A percentile compares a stretch with the other conserved stretches of the same genome.
These are phyloP conservation scores for Saccostrea glomerata DNA, from an alignment of 1,140 invertebrate species.

Conservation along the genomic window DNA sequence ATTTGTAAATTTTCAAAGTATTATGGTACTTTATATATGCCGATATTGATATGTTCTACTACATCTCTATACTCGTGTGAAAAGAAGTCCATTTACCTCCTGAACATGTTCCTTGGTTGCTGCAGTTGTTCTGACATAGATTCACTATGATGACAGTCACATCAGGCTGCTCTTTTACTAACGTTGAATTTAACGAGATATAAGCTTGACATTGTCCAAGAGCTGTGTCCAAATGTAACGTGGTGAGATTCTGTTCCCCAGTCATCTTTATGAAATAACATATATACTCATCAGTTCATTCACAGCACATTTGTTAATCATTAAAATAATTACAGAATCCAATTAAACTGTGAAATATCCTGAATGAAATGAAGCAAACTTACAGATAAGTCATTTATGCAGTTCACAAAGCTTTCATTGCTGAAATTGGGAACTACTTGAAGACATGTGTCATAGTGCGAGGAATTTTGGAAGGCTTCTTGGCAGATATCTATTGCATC, in stretches of 20 bases:
- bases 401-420: neutral
- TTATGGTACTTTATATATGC: neutral
- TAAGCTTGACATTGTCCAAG: neutral
- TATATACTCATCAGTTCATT: neutral
- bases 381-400: neutral
- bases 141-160: neutral
- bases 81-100: neutral
- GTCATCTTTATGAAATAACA: neutral
- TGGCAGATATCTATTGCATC: neutral
- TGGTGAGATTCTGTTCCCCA: neutral
- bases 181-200: neutral
- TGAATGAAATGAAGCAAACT: neutral
- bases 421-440: neutral
- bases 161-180: neutral
- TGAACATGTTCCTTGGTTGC: neutral
- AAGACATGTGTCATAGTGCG: neutral
- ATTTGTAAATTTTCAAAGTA: neutral
- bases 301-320: neutral
- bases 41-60: neutral
- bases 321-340: neutral
- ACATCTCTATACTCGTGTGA: neutral
- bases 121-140: slow-evolving; percentile 5
- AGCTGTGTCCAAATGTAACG: neutral
- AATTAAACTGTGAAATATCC: neutral
- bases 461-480: neutral